Evolutionary conservation across 2,888 invertebrate species (phyloP), one percentile per base, ranked within the genome.

Genomic region (Leistus spinibarbis): DNA sequence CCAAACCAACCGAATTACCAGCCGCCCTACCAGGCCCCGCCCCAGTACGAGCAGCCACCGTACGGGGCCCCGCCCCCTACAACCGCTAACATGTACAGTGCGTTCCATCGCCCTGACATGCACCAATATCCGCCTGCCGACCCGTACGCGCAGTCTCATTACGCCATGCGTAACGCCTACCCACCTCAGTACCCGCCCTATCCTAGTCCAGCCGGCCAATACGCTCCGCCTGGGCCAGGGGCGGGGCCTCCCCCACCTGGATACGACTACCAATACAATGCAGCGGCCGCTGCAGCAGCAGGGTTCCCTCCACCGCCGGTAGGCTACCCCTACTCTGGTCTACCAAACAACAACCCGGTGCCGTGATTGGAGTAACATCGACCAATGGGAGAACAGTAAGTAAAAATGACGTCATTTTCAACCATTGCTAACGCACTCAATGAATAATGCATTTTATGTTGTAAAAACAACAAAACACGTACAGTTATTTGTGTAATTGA

Each of bases 91-190:
- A 74, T 68, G 63, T 73, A 76, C 65, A 69, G 75, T 57, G 74
- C 76, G 5, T 76, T 76, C 24, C 77, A 77, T 67, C 60, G 77
- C 17, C 77, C 77, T 4, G 77, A 76, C 1, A 56, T 76, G 53
- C 53, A 62, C 23, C 73, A 69, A 10, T 67, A 69, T 13, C 60
- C 69, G n/a, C 40, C 72, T 2, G 20, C 64, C 13, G 74, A 60
- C 17, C 76, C 73, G 7, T 75, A 75, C 16, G 71, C 54, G 9
- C 75, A 75, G 16, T 17, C 53, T 16, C 66, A 66, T 4, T 22
- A 68, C 24, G 56, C 68, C 2, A 27, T 68, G 27, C 60, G 73
- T 24, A 73, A 73, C 13, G 9, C 66, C 7, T 73, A 73, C 22
- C 57, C 57, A 3, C 75, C 74, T 7, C 77, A 75, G 23, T 66